Evolutionary conservation across 2,888 invertebrate genomes (phyloP), one percentile per base, ranked within the genome.

Genomic region (Drosophila melanosoma): DNA sequence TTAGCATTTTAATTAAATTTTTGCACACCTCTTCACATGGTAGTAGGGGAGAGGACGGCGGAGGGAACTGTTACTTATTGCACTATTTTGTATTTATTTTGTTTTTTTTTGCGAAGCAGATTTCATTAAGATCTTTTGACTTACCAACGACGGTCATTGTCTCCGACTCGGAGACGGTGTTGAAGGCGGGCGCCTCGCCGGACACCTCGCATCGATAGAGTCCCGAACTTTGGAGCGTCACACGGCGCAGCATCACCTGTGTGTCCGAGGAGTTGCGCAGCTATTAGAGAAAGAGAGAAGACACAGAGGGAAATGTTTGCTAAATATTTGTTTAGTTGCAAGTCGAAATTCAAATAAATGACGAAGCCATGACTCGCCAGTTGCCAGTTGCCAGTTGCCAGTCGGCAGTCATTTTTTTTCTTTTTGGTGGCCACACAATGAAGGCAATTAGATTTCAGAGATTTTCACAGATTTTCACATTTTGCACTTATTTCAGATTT

Each of bases 161-260:
- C 49, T 95, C 95, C 90, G 96, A 95, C 91, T 96, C 95, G 40
- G 95, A 95, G 62, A 96, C 96, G 15, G 96, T 96, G 82, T 95
- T 96, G 93, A 97, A 97, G 72, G 96, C 95, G 17, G 97, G 96
- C 68, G 96, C 94, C 91, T 96, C 96, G 17, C 96, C 96, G 20
- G 96, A 96, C 69, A 96, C 96, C 92, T 96, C 96, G 91, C 96
- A 96, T 77, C 96, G 94, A 93, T 96, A 96, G 58, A 96, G 93
- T 36, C 96, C 96, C 11, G 96, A 95, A 51, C 96, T 95, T 91
- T 95, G 94, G 82, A 96, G 93, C 69, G 95, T 95, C 56, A 96
- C 96, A 17, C 96, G 95, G 63, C 94, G 94, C 87, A 97, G 94
- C 69, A 95, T 95, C 74, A 96, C 95, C 87, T 95, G 95, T 36